Base-by-base conservation (phyloP, 2,888 invertebrate genomes). In the Drosophila helvetica region DNA sequence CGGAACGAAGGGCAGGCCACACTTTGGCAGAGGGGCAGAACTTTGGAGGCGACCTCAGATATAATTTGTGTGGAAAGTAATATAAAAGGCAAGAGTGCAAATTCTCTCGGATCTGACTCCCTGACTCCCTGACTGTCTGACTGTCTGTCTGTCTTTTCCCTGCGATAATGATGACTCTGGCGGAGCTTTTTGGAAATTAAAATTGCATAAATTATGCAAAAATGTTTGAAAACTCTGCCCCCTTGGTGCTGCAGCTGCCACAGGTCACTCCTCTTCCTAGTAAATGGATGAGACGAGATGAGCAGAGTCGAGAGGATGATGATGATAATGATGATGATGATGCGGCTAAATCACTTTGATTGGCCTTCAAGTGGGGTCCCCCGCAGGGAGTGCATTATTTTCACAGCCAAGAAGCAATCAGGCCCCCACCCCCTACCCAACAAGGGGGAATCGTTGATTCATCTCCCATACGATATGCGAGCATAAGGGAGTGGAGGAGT, bases 301-400 rank as follows among this genome's bases (percentile, higher is more conserved):
- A 38, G 38, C 10, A 30, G 25, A 33, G 33, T 18, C 56, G 46
- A 48, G 19, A n/a, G 59, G 53, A 52, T 38, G 56, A 62, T 45
- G 47, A 52, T 30, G 33, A 33, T 38, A n/a, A 6, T 38, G 38
- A 15, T 38, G 38, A 38, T 38, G 38, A 38, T 38, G 65, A 66
- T 66, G 66, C 66, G 69, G 69, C 72, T 74, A 83, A 83, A 68
- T 69, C 74, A 54, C 54, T 74, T 55, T 67, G 84, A 80, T 83
- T 74, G 80, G 65, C 65, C 78, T 74, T 65, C 75, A 66, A 84
- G 75, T 65, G 62, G 64, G 63, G 59, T 58, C 67, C 62, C 43
- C 63, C 77, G 61, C 51, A 61, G 69, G 67, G 79, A 74, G 74
- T 76, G 86, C 86, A 85, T 85, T 79, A 87, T 84, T 87, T 81